Evolutionary conservation across 2,888 invertebrate genomes (phyloP).

Genomic region (Caenorhabditis japonica): DNA sequence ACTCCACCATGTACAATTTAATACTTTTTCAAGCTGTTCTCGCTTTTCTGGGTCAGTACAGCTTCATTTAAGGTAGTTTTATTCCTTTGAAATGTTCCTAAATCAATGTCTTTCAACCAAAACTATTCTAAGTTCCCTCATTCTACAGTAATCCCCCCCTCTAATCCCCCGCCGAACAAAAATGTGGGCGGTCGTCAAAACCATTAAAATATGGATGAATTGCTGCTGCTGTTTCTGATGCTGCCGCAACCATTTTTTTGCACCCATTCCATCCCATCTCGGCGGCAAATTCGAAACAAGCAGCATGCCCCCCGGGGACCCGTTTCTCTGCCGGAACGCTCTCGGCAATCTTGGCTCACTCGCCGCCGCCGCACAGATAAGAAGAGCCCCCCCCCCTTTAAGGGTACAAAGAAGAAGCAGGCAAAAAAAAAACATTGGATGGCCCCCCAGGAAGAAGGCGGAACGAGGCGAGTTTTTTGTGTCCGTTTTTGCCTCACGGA

Average conservation of each 20-base stretch:
- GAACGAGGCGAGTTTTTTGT: neutral
- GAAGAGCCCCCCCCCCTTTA: constrained; percentile 35
- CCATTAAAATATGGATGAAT: constrained; percentile 45
- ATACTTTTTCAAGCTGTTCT: too few relatives aligned
- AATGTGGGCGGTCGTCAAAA: constrained; percentile 12
- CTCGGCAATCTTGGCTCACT: neutral
- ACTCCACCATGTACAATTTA: too few relatives aligned
- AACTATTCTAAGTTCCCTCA: too few relatives aligned
- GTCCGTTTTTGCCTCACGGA: neutral
- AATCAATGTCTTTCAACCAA: too few relatives aligned
- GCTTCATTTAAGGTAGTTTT: too few relatives aligned
- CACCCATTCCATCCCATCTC: constrained; percentile 3
- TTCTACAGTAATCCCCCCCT: constrained; percentile 1
- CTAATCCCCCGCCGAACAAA: neutral
- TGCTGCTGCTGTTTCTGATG: too few relatives aligned
- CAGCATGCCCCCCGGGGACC: neutral
- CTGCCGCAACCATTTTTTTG: too few relatives aligned
- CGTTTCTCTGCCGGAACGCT: constrained; percentile 10
- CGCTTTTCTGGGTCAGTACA: too few relatives aligned
- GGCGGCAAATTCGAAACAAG: constrained; percentile 40
- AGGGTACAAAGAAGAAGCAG: constrained; percentile 13
- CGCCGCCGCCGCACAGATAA: constrained; percentile 14
- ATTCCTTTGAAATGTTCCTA: too few relatives aligned
- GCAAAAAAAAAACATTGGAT: constrained; percentile 27
- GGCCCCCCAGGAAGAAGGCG: constrained; percentile 30